Evolutionary conservation across 2,113 vertebrate genomes (phyloP), one percentile per base, ranked within the genome.

Genomic region (Nycticryphes semicollaris): DNA sequence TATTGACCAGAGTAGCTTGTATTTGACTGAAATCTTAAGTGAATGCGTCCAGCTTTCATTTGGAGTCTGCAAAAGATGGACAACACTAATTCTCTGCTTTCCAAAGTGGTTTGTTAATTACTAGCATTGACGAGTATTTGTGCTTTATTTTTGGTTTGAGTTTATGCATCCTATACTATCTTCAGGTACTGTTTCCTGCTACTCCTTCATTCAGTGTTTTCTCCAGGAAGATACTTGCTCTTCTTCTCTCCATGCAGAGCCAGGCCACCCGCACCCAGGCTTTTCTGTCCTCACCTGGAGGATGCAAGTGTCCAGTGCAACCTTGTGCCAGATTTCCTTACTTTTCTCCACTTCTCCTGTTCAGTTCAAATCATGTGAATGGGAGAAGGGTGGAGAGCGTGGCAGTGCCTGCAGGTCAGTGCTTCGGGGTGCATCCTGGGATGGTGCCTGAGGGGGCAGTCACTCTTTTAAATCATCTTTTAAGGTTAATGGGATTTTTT

Each of bases 291-390:
- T 59, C 33, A 6, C 56, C 27, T 67, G 37, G 31, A 37, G 28
- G 53, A 37, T 20, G 45, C 22, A 35, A 35, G 22, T 45, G 59
- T 37, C 27, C 50, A 50, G 73, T 8, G 6, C 37, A 57, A 11
- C 12, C 25, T 41, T 3, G 14, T 31, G 56, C 48, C 48, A 5
- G 14, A 31, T 72, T 79, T 24, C 50, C 4, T 1, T 43, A 2
- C 37, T 33, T 39, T 64, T 31, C 48, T 62, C 50, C 14, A 4
- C 6, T 51, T 57, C 37, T 23, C 24, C 27, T 5, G 0, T 23
- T 41, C 8, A 0, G 43, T 51, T 47, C 39, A 11, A 30, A 39
- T 17, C 1, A 0, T 0, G 2, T 22, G 47, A 53, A 3, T 14
- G 14, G 27, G 31, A 51, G 35, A 45, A 4, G 25, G 2, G 3